Conservation (phyloP, 1,140 invertebrate genomes). For the Lordiphosa stackelbergi region DNA sequence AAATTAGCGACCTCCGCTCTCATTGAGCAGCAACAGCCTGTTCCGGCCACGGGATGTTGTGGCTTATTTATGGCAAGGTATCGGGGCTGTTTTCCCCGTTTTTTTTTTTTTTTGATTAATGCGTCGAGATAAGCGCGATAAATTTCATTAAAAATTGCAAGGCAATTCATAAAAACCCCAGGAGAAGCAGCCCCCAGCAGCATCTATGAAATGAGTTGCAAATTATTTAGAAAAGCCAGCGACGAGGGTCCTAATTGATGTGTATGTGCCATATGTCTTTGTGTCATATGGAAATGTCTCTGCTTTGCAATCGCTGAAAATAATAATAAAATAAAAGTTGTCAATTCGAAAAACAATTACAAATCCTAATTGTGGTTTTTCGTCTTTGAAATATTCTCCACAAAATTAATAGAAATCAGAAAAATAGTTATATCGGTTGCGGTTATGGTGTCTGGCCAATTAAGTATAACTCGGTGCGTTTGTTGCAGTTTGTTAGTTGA, state of each 20-base stretch:
- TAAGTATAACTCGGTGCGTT: no score
- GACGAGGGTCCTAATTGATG: conserved; percentile 24
- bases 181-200: no score
- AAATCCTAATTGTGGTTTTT: no score
- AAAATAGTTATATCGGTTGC: no score
- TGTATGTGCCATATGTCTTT: background rate
- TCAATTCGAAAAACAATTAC: no score
- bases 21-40: conserved; percentile 60
- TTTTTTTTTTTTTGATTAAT: conserved; percentile 59
- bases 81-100: conserved; percentile 10
- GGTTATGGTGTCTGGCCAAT: no score
- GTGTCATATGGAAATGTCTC: no score
- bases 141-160: conserved; percentile 76
- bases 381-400: no score
- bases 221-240: conserved; percentile 57
- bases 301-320: no score
- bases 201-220: conserved; percentile 74
- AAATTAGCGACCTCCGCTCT: conserved; percentile 71
- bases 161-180: conserved; percentile 68
- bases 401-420: no score
- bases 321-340: no score
- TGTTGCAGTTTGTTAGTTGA: no score
- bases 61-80: conserved; percentile 43
- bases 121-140: conserved; percentile 70
- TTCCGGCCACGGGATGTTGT: conserved; percentile 33